phyloP scores from a whole-genome alignment of 1,140 invertebrate genomes.

The Drosophila chauvacae region DNA sequence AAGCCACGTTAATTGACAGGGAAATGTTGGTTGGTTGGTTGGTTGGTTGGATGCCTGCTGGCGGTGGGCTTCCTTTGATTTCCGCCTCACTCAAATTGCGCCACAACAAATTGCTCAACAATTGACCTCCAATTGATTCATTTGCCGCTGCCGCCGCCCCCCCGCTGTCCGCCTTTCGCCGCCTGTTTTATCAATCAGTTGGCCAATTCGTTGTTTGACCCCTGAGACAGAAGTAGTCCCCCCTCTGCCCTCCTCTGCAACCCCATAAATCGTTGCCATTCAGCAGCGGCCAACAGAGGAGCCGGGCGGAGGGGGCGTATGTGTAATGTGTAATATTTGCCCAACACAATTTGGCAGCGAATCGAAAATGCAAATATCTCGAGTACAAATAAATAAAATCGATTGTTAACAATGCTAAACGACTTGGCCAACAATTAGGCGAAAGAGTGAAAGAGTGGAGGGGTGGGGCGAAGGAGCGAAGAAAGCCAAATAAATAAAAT shows the following conservation, averaged over 20 bases:
- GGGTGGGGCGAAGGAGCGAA: neutral
- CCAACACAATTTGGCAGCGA: constrained; percentile 49
- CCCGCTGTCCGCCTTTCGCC: neutral
- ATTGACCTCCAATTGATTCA: constrained; percentile 56
- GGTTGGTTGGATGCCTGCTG: neutral
- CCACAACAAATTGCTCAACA: constrained; percentile 46
- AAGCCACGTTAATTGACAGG: constrained; percentile 42
- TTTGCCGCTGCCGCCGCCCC: constrained; percentile 6
- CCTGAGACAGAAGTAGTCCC: constrained; percentile 4
- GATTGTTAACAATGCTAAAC: constrained; percentile 45
- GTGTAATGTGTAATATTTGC: constrained; percentile 63
- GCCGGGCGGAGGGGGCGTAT: constrained; percentile 35
- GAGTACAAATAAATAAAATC: constrained; percentile 46
- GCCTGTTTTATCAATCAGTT: constrained; percentile 42
- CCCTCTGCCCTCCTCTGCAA: neutral
- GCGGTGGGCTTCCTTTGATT: constrained; percentile 22
- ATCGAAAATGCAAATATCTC: constrained; percentile 46
- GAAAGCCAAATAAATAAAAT: constrained; percentile 29
- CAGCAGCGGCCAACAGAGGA: neutral
- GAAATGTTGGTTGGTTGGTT: constrained; percentile 11
- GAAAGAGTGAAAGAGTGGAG: neutral
- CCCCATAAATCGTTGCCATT: constrained; percentile 26
- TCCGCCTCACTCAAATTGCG: constrained; percentile 42
- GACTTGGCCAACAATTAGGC: constrained; percentile 50
- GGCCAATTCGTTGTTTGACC: constrained; percentile 42